Conservation (phyloP, 2,113 vertebrate species). For the Vulpes ferrilata region DNA sequence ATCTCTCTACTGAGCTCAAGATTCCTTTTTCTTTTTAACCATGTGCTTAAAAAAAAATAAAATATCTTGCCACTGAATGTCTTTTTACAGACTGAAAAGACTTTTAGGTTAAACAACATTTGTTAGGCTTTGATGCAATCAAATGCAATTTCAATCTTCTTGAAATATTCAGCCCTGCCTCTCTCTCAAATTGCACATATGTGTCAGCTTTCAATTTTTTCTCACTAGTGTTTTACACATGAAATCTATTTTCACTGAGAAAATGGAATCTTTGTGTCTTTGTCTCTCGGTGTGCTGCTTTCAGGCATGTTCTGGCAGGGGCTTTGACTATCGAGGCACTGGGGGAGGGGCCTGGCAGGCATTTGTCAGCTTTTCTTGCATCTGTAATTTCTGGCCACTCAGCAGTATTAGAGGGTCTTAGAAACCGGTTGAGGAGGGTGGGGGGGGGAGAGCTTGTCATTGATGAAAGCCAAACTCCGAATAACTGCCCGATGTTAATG, state of each 20-base stretch:
- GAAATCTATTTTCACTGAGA: conserved; percentile 85
- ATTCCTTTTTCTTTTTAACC: conserved; percentile 64
- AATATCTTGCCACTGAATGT: conserved; percentile 57
- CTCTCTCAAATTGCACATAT: conserved; percentile 70
- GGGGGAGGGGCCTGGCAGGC: conserved; percentile 84
- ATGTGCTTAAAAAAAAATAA: conserved; percentile 64
- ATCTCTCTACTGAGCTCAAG: conserved; percentile 28
- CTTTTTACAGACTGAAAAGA: conserved; percentile 75
- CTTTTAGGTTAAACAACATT: conserved; percentile 71
- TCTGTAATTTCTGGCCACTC: conserved; percentile 91
- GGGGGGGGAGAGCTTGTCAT: conserved; percentile 54
- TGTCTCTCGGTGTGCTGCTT: conserved; percentile 90
- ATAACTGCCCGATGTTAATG: conserved; percentile 73
- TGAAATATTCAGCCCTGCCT: conserved; percentile 63
- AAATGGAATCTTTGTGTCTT: conserved; percentile 94
- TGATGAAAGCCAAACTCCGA: conserved; percentile 84
- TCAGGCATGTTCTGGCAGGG: conserved; percentile 93
- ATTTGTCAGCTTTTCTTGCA: conserved; percentile 89
- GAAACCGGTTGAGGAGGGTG: conserved; percentile 74
- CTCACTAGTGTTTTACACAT: conserved; percentile 80
- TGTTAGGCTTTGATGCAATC: conserved; percentile 76
- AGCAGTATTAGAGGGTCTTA: conserved; percentile 88
- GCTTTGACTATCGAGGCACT: conserved; percentile 85
- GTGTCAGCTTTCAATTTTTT: conserved; percentile 79
- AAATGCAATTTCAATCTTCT: conserved; percentile 77